Evolutionary conservation across 2,888 invertebrate genomes (phyloP).

Genomic region (Meiosimyza decipiens): DNA sequence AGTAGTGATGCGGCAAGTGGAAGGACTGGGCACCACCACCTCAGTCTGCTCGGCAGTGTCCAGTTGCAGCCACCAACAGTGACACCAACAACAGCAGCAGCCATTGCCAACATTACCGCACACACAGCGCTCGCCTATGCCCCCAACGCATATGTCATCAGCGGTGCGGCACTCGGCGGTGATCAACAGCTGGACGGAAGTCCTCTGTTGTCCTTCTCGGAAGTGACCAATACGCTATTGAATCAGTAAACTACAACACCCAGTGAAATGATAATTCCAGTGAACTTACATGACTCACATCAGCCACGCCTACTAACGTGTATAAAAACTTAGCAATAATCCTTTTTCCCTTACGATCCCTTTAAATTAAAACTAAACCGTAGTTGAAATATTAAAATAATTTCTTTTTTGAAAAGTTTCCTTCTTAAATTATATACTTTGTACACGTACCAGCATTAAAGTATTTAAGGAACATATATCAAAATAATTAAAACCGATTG

Average conservation of each 20-base stretch:
- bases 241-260: conserved; percentile 69
- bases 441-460: no score
- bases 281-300: background rate
- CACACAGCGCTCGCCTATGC: conserved; percentile 67
- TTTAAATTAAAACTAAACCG: no score
- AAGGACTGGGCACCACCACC: conserved; percentile 42
- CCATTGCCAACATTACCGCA: conserved; percentile 65
- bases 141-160: conserved; percentile 67
- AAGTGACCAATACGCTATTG: conserved; percentile 81
- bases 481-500: conserved; percentile 48
- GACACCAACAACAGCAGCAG: conserved; percentile 53
- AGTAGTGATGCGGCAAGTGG: conserved; percentile 41
- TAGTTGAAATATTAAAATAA: no score
- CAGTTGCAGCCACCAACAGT: conserved; percentile 25
- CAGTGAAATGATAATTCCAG: conserved; percentile 5
- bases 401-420: no score
- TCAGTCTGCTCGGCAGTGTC: conserved; percentile 47
- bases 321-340: conserved; percentile 1
- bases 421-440: no score
- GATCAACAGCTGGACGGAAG: conserved; percentile 71
- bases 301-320: background rate
- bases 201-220: conserved; percentile 81
- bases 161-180: conserved; percentile 44
- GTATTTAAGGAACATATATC: background rate
- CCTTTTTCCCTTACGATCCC: no score